A percentile compares a stretch with the other conserved stretches of the same genome.
These are phyloP conservation scores for Shinisaurus crocodilurus DNA, from an alignment of 2,113 vertebrate species.

Conservation along the genomic window DNA sequence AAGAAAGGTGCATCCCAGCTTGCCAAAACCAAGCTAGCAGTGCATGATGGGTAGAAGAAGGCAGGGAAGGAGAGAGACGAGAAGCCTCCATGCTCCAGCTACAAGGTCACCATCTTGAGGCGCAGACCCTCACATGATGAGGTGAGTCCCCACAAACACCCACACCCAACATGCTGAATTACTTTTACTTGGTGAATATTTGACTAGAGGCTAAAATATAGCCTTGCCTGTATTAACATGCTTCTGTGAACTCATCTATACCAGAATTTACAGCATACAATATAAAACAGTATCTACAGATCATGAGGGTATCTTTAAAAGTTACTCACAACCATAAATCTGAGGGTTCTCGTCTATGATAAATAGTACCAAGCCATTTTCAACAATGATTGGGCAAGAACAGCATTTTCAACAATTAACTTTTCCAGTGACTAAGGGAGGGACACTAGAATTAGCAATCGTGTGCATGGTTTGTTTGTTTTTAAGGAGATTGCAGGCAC, in stretches of 20 bases:
- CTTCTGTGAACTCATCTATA: background rate
- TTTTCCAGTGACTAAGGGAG: background rate
- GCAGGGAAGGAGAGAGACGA: background rate
- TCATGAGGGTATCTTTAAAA: background rate
- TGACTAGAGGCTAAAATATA: background rate
- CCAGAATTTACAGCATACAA: background rate
- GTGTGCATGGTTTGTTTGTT: background rate
- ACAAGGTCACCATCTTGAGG: background rate
- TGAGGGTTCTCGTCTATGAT: background rate
- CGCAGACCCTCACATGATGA: background rate
- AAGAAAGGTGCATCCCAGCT: background rate
- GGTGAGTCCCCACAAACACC: background rate
- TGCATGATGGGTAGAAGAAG: background rate
- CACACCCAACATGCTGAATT: background rate
- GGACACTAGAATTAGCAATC: background rate
- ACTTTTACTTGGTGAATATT: background rate
- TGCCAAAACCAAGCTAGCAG: background rate
- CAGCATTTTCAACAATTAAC: background rate
- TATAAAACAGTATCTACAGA: background rate
- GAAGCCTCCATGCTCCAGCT: background rate
- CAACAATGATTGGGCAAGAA: background rate
- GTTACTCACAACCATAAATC: background rate
- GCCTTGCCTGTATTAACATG: background rate
- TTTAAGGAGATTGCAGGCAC: background rate
- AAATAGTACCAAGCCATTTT: background rate